Evolutionary conservation across 1,140 invertebrate species (phyloP).

Genomic region (Drosophila sechellia): DNA sequence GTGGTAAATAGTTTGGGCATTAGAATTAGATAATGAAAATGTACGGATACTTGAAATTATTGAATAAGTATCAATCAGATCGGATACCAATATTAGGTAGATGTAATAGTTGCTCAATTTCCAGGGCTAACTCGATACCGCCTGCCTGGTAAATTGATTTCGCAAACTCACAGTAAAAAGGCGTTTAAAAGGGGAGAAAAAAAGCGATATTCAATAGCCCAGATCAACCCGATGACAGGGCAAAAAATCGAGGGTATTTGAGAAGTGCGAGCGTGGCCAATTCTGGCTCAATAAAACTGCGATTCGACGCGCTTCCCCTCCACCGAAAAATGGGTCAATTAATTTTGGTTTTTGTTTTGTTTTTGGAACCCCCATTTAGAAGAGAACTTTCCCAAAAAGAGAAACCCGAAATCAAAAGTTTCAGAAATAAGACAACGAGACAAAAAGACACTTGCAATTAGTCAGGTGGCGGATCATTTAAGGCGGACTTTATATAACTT

Average conservation of each 20-base stretch:
- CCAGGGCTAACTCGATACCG: conserved; percentile 30
- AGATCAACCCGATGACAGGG: conserved; percentile 42
- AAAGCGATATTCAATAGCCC: neutral
- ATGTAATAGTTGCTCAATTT: conserved; percentile 17
- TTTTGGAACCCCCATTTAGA: neutral
- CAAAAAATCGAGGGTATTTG: conserved; percentile 32
- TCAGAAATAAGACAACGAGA: conserved; percentile 3
- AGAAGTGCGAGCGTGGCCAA: conserved; percentile 48
- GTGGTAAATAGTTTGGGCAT: too few species aligned
- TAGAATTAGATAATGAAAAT: too few species aligned
- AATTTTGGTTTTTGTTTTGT: conserved; percentile 3
- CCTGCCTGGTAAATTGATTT: conserved; percentile 45
- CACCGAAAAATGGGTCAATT: conserved; percentile 54
- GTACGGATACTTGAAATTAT: neutral
- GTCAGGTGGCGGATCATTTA: conserved; percentile 52
- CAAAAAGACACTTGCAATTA: conserved; percentile 57
- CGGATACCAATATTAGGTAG: conserved; percentile 11
- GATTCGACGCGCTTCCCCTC: conserved; percentile 42
- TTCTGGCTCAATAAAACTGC: conserved; percentile 61
- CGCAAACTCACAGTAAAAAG: conserved; percentile 26
- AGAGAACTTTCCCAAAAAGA: conserved; percentile 71
- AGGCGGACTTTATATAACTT: conserved; percentile 47
- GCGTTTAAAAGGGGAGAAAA: conserved; percentile 1
- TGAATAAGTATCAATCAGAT: neutral
- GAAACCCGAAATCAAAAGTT: conserved; percentile 59